Percentiles rank a stretch among this genome's conserved stretches.
Evolutionary conservation across 2,113 vertebrate species (phyloP).

Genomic region (Dicerorhinus sumatrensis): DNA sequence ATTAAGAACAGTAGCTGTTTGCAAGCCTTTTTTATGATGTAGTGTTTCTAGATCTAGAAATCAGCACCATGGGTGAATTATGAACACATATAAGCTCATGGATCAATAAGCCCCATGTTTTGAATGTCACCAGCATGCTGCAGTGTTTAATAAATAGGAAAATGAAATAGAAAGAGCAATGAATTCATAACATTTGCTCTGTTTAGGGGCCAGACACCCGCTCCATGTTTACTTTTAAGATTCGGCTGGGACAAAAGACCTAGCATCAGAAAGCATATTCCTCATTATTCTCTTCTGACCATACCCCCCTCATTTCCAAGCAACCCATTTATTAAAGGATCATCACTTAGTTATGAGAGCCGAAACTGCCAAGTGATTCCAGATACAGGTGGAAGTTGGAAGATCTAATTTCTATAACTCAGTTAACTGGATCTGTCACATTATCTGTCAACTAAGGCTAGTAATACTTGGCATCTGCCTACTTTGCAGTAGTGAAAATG

Average conservation of each 20-base stretch:
- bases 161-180: slow-evolving; percentile 62
- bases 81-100: slow-evolving; percentile 58
- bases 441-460: neutral
- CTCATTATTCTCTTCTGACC: slow-evolving; percentile 13
- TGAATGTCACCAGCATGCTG: slow-evolving; percentile 59
- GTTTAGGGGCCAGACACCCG: neutral
- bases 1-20: slow-evolving; percentile 70
- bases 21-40: slow-evolving; percentile 39
- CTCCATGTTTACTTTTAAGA: slow-evolving; percentile 34
- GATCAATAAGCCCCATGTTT: slow-evolving; percentile 68
- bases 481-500: slow-evolving; percentile 33
- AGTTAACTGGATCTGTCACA: slow-evolving; percentile 30
- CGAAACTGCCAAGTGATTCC: slow-evolving; percentile 35
- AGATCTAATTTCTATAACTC: slow-evolving; percentile 12
- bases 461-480: slow-evolving; percentile 33
- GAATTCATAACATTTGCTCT: slow-evolving; percentile 55
- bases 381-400: neutral
- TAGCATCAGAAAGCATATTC: neutral
- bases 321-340: slow-evolving; percentile 43
- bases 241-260: slow-evolving; percentile 20
- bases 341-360: neutral
- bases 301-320: neutral
- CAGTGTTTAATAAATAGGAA: slow-evolving; percentile 63
- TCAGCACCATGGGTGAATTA: slow-evolving; percentile 58
- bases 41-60: slow-evolving; percentile 63